Evolutionary conservation across 1,140 invertebrate species (phyloP), one percentile per base, ranked within the genome.

Genomic region (Neuroterus valhalla): DNA sequence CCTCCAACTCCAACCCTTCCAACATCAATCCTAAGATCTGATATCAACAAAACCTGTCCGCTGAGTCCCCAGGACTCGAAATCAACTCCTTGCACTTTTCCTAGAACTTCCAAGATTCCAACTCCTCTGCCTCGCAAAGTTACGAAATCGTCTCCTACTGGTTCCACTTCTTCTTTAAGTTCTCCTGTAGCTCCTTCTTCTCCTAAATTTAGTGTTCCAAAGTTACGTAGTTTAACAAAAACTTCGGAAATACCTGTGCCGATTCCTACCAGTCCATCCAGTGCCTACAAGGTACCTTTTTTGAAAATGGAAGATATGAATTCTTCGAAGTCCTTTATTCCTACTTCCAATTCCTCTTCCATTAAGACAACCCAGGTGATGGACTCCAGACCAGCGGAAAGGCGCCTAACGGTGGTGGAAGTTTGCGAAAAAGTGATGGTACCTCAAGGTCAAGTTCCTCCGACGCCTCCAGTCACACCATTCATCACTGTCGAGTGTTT

Each of bases 351-450:
- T 38, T 23, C 38, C 17, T 44, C 17, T 19, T 19, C 4, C n/a
- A 43, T 31, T 11, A 68, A 44, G 19, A 6, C 38, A 50, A 46
- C 68, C 6, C 45, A 62, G 76, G 71, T 76, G 79, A 55, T 50
- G 45, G 68, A 74, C 70, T 17, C 69, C 66, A 21, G 50, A 46
- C n/a, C 75, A 66, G 46, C 71, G 11, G 82, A 83, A 44, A 77
- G 78, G 82, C 78, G 87, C 69, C 81, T 82, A 23, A 87, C 86
- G 46, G 84, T 89, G 62, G 78, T 89, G 77, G 89, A 90, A 67
- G 78, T 88, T 67, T 89, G 85, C 80, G 89, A 90, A 75, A 89
- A 86, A 84, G 85, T 90, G 72, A 74, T 86, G 75, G 86, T 89
- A 66, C 76, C 83, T 45, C 84, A 77, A 68, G 85, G 80, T 62